A percentile compares a stretch with the other conserved stretches of the same genome.
phyloP scores from a whole-genome alignment of 2,113 vertebrate genomes.

The Actenoides hombroni region DNA sequence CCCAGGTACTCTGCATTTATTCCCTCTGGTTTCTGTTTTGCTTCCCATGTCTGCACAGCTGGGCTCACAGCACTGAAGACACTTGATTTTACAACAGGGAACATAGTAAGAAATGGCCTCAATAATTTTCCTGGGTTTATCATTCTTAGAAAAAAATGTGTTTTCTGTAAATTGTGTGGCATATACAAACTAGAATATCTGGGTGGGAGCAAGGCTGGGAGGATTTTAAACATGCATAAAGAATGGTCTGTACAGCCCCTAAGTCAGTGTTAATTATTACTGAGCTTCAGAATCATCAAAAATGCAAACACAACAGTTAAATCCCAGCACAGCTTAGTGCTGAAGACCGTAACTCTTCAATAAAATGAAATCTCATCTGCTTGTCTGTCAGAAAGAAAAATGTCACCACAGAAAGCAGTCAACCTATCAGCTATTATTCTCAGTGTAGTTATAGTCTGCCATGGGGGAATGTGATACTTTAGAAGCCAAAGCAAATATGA shows the following conservation, averaged over 20 bases:
- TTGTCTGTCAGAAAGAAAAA: constrained; percentile 51
- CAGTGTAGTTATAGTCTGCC: not conserved
- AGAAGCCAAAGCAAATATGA: constrained; percentile 21
- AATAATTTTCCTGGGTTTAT: not conserved
- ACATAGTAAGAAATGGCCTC: not conserved
- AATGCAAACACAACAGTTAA: constrained; percentile 18
- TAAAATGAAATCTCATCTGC: constrained; percentile 36
- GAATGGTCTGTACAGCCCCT: not conserved
- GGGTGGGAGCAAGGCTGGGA: not conserved
- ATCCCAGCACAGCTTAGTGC: not conserved
- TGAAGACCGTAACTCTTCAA: constrained; percentile 9
- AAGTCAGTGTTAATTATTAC: constrained; percentile 8
- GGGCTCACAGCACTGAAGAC: not conserved
- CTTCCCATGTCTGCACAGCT: not conserved
- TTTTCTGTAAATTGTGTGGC: not conserved
- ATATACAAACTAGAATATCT: not conserved
- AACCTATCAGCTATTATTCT: not conserved
- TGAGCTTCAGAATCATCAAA: constrained; percentile 18
- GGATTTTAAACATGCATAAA: not conserved
- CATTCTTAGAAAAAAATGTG: not conserved
- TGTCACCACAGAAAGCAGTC: not conserved
- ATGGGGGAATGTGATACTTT: not conserved
- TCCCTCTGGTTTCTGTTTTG: not conserved
- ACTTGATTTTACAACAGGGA: not conserved
- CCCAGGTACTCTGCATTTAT: not conserved